Base-by-base conservation (phyloP, 2,888 invertebrate species). In the Acleris holmiana region DNA sequence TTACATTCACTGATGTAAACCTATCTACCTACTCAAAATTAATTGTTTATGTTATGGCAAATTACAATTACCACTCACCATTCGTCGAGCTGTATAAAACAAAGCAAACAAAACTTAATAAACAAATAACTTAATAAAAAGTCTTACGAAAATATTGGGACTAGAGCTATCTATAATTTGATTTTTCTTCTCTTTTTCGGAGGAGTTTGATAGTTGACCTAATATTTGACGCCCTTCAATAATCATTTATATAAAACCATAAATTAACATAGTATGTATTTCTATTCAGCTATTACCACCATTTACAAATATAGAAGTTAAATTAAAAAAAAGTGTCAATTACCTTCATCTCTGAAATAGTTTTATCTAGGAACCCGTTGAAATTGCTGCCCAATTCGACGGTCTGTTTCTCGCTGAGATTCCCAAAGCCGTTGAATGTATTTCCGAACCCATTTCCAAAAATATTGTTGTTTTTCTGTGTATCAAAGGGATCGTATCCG, bases 281-380 rank as follows among this genome's bases (percentile, higher is more conserved):
- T 15, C 13, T 41, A 15, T 46, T n/a, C n/a, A n/a, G n/a, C n/a
- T n/a, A n/a, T n/a, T n/a, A n/a, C n/a, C n/a, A 17, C 18, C 4
- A 58, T 59, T 59, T 51, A 4, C 47, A 49, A 49, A 61, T 40
- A 58, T 23, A 57, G 7, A 35, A 56, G 63, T 35, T 65, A 49
- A 17, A 46, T 21, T 48, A 13, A 2, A 35, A 0, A 13, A 2
- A 10, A 29, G 13, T 35, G 13, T 1, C 35, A 13, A 13, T 71
- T 78, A 97, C 97, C 95, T 97, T 97, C 96, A 97, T 96, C 92
- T 97, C 97, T 75, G 96, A 89, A 76, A 97, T 94, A 79, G 96
- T 95, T 83, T 96, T 96, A 85, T 97, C 97, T 84, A 97, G 88
- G 74, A 96, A 94, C 57, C 96, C 96, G 76, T 97, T 96, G 72